Percentiles rank a stretch among this genome's conserved stretches.
These are phyloP conservation scores for Erythrocebus patas DNA, from an alignment of 2,113 vertebrate species.

Conservation along the genomic window DNA sequence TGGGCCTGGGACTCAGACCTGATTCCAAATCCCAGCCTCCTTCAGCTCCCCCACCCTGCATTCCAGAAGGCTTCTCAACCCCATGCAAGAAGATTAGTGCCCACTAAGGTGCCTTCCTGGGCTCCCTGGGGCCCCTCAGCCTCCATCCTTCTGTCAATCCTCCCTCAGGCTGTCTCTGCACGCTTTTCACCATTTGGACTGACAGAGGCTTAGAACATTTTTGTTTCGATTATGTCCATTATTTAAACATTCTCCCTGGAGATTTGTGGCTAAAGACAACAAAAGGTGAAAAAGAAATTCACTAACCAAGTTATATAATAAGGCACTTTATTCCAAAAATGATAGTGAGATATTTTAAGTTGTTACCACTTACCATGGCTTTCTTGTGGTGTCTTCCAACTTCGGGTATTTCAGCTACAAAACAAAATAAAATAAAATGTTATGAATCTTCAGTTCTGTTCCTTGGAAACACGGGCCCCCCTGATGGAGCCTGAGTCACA, in stretches of 20 bases:
- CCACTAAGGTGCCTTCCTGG: background rate
- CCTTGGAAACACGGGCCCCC: background rate
- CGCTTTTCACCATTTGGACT: background rate
- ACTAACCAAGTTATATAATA: background rate
- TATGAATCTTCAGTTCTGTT: background rate
- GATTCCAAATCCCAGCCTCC: background rate
- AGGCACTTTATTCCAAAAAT: background rate
- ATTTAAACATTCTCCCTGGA: background rate
- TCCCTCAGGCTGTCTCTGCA: background rate
- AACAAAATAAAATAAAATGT: background rate
- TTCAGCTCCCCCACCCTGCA: background rate
- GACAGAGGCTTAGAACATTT: background rate
- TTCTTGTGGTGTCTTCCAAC: background rate
- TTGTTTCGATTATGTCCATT: background rate
- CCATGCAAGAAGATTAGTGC: background rate
- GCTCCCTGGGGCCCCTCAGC: background rate
- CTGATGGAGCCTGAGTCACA: too few relatives aligned
- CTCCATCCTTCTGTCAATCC: background rate
- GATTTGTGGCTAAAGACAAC: background rate
- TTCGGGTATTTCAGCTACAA: background rate
- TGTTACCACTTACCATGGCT: background rate
- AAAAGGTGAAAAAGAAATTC: background rate
- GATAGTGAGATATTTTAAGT: background rate
- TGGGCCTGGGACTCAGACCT: background rate
- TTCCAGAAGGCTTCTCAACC: background rate